Evolutionary conservation across 2,888 invertebrate species (phyloP).

Genomic region (Nipponacmea schrenckii): DNA sequence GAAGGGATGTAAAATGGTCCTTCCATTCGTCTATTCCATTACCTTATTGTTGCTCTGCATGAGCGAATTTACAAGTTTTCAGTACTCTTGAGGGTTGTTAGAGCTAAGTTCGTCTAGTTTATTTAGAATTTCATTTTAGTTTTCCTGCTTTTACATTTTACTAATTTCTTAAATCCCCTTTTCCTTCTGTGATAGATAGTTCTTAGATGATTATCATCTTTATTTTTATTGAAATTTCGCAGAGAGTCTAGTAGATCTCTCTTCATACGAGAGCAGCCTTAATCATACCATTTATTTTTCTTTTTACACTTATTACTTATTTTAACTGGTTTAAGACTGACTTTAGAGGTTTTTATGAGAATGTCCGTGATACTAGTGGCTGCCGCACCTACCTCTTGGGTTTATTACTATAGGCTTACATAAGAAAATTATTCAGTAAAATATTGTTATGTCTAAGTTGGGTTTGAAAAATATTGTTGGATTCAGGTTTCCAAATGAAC

Average conservation of each 20-base stretch:
- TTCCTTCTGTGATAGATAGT: neutral
- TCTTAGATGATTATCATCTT: neutral
- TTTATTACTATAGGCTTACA: neutral
- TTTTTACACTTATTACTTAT: neutral
- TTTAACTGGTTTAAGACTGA: neutral
- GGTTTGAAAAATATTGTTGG: no score
- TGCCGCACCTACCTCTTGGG: neutral
- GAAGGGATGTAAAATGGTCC: neutral
- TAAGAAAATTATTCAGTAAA: neutral
- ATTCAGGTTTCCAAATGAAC: slow-evolving; percentile 9
- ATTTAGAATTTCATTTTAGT: neutral
- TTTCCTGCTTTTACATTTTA: neutral
- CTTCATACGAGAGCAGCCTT: neutral
- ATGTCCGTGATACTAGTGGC: neutral
- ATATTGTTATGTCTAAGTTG: neutral
- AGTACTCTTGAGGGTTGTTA: no score
- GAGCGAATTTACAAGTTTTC: no score
- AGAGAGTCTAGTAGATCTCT: neutral
- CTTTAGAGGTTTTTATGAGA: neutral
- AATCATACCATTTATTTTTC: slow-evolving; percentile 1
- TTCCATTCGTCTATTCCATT: neutral
- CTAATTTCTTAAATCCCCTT: neutral
- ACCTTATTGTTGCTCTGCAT: no score
- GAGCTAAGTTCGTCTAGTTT: neutral
- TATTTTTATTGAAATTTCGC: neutral